phyloP scores from a whole-genome alignment of 2,888 invertebrate genomes.

The Hofmannophila pseudospretella region DNA sequence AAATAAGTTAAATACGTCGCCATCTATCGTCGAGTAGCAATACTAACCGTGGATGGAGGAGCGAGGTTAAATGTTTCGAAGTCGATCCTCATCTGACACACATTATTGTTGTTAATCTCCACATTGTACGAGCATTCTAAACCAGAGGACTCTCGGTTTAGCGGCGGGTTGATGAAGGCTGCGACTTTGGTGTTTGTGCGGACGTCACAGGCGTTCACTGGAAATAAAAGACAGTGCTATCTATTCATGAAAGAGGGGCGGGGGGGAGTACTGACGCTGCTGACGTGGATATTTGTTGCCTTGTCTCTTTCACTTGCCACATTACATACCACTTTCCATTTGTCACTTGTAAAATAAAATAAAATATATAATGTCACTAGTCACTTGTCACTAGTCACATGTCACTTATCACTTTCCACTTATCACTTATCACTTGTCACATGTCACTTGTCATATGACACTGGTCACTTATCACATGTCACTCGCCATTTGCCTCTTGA shows the following conservation, averaged over 20 bases:
- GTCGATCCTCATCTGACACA: constrained; percentile 79
- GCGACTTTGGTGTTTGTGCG: constrained; percentile 62
- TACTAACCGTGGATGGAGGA: constrained; percentile 60
- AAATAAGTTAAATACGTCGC: not conserved
- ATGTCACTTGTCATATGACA: no score
- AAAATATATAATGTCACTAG: no score
- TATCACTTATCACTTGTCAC: no score
- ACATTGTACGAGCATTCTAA: constrained; percentile 75
- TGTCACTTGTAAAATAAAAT: no score
- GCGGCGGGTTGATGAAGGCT: constrained; percentile 67
- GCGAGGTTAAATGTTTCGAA: constrained; percentile 76
- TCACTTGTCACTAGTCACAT: no score
- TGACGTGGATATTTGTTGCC: no score
- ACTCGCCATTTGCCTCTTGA: no score
- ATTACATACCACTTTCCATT: no score
- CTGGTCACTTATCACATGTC: no score
- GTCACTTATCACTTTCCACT: no score
- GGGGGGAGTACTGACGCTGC: no score
- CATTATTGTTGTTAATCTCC: constrained; percentile 76
- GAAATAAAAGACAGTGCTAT: constrained; percentile 22
- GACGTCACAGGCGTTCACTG: constrained; percentile 69
- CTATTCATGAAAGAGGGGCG: constrained; percentile 16
- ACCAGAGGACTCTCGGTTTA: constrained; percentile 57
- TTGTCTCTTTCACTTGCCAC: no score
- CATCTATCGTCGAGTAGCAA: not conserved